Percentiles rank a stretch among this genome's conserved stretches.
Evolutionary conservation across 2,888 invertebrate genomes (phyloP).

Genomic region (Lordiphosa andalusiaca): DNA sequence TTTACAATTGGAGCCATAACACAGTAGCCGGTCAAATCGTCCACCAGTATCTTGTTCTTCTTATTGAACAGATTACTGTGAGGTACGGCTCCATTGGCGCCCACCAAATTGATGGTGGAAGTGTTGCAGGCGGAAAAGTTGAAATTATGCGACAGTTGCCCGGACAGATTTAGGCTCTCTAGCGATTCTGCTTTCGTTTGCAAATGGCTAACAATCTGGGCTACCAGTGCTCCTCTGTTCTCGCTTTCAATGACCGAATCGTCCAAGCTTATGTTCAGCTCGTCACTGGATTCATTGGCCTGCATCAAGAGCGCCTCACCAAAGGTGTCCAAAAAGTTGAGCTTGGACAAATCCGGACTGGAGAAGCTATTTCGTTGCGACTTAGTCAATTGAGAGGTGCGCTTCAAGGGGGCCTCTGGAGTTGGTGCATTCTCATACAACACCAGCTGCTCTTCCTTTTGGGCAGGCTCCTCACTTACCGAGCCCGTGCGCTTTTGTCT

Average conservation of each 20-base stretch:
- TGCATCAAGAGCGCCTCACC: conserved; percentile 60
- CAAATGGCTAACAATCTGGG: conserved; percentile 41
- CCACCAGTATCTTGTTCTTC: conserved; percentile 72
- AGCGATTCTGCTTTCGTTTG: conserved; percentile 55
- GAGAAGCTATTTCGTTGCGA: conserved; percentile 80
- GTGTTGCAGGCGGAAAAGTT: conserved; percentile 80
- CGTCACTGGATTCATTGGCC: conserved; percentile 55
- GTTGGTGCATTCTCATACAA: conserved; percentile 61
- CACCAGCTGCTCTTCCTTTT: conserved; percentile 16
- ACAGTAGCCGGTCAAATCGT: conserved; percentile 79
- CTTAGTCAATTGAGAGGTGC: conserved; percentile 33
- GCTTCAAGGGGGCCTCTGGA: conserved; percentile 36
- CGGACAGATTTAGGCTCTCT: conserved; percentile 77
- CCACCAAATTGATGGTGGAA: conserved; percentile 79
- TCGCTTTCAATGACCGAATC: conserved; percentile 58
- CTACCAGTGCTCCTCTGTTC: conserved; percentile 33
- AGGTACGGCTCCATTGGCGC: conserved; percentile 73
- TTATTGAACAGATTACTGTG: conserved; percentile 39
- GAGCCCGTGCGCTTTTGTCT: conserved; percentile 72
- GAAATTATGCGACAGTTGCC: conserved; percentile 77
- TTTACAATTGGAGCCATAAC: conserved; percentile 78
- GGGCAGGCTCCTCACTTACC: conserved; percentile 68
- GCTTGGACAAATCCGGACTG: conserved; percentile 79
- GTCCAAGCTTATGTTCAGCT: conserved; percentile 64
- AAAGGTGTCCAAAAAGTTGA: conserved; percentile 72